Conservation (phyloP, 1,140 invertebrate genomes). For the Leptoteleia sp. region DNA sequence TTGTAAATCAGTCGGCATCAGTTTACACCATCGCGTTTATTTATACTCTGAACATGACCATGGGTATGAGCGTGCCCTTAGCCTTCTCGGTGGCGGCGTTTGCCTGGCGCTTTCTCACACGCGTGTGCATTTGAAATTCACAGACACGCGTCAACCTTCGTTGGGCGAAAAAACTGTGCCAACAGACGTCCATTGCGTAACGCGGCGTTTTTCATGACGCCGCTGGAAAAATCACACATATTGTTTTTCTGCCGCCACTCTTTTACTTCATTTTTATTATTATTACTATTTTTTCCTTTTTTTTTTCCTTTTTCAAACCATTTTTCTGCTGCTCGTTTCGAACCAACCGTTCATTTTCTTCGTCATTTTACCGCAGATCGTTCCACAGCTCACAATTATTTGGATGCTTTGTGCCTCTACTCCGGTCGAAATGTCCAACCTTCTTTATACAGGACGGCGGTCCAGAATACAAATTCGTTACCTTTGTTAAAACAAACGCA, state of each 20-base stretch:
- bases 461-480: constrained; percentile 52
- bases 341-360: constrained; percentile 26
- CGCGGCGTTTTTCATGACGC: constrained; percentile 11
- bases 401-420: constrained; percentile 39
- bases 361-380: constrained; percentile 21
- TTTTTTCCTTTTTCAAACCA: constrained; percentile 23
- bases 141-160: constrained; percentile 56
- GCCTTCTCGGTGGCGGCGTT: constrained; percentile 44
- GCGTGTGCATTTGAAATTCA: constrained; percentile 40
- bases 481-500: constrained; percentile 47
- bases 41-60: constrained; percentile 44
- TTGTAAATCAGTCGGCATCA: too few relatives aligned
- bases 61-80: constrained; percentile 62
- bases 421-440: constrained; percentile 30
- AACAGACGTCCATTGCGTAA: constrained; percentile 32
- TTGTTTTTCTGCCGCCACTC: too few relatives aligned
- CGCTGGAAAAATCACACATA: constrained; percentile 18
- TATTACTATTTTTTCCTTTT: not conserved
- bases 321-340: too few relatives aligned
- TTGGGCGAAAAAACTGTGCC: constrained; percentile 34
- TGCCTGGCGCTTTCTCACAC: constrained; percentile 37
- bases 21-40: too few relatives aligned
- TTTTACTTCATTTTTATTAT: too few relatives aligned
- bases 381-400: constrained; percentile 51
- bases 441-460: constrained; percentile 32